Evolutionary conservation across 2,888 invertebrate species (phyloP), one percentile per base, ranked within the genome.

Genomic region (Mesorhabditis spiculigera): DNA sequence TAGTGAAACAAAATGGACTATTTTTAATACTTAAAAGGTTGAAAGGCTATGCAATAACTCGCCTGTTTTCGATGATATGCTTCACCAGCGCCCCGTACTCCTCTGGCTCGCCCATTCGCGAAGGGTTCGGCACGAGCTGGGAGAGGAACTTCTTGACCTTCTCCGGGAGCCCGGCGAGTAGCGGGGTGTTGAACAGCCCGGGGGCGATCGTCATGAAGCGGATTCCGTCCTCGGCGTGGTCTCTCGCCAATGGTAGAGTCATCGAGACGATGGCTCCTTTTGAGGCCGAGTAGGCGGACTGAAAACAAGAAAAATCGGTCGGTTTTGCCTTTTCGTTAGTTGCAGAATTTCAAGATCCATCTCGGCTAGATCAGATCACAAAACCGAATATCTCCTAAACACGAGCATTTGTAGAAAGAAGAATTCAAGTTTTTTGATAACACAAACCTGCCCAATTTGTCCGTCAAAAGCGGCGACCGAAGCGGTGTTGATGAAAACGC

Each of bases 391-490:
- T 28, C 28, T 28, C 28, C 28, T 28, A 28, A 28, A 28, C 28
- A 28, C 28, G n/a, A 58, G 42, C 28, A 13, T 13, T n/a, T 13
- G 28, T 13, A 13, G 13, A 13, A 10, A 13, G 10, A 50, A 8
- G 50, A 50, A 50, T 13, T 50, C 50, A 10, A 50, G 8, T 13
- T 50, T 3, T 28, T n/a, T n/a, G 28, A 28, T 28, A 28, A 28
- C 28, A 28, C 28, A 13, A 45, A 81, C 83, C 87, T 98, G 97
- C 0, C 96, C 97, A 75, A 92, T 92, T 87, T 97, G 96, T 0
- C 97, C 98, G 68, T 98, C 98, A 85, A 89, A 96, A 0, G 96
- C 98, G 62, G 96, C 94, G 5, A 95, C 91, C 69, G 95, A 93
- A 0, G 97, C 92, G 0, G 97, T 98, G 86, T 97, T 97, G 0